Conservation (phyloP, 1,140 invertebrate species). For the Listronotus bonariensis region DNA sequence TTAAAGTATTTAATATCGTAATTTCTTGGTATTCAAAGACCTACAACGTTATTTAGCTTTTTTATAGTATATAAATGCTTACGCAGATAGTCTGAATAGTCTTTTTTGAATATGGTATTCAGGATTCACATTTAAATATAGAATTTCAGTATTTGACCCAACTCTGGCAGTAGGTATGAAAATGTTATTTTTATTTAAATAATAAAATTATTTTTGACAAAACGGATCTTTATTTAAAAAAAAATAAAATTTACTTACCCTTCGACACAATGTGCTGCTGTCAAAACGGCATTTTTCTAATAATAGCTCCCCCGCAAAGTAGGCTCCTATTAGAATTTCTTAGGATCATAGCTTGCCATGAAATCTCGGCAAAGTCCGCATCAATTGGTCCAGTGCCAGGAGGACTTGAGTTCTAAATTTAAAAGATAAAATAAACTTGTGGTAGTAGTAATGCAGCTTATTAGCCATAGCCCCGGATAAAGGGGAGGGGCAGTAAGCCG, state of each 20-base stretch:
- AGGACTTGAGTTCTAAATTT: slow-evolving; percentile 48
- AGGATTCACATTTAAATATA: too few relatives aligned
- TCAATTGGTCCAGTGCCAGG: slow-evolving; percentile 57
- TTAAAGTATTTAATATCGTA: too few relatives aligned
- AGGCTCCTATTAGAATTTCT: slow-evolving; percentile 66
- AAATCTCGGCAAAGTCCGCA: slow-evolving; percentile 78
- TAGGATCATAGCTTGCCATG: slow-evolving; percentile 80
- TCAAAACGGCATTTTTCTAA: slow-evolving; percentile 73
- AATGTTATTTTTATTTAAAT: neutral
- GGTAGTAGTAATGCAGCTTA: too few relatives aligned
- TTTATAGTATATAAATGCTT: too few relatives aligned
- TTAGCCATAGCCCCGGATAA: too few relatives aligned
- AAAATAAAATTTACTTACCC: slow-evolving; percentile 76
- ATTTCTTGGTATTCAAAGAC: too few relatives aligned
- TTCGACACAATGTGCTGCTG: slow-evolving; percentile 79
- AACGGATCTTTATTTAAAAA: too few relatives aligned
- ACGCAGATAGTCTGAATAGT: too few relatives aligned
- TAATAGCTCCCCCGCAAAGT: slow-evolving; percentile 78
- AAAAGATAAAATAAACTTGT: slow-evolving; percentile 2
- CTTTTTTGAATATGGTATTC: too few relatives aligned
- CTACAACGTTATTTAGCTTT: too few relatives aligned
- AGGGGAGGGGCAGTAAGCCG: too few relatives aligned
- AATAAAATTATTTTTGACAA: slow-evolving; percentile 4
- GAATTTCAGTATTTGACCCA: too few relatives aligned
- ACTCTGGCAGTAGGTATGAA: neutral